phyloP scores from a whole-genome alignment of 1,140 invertebrate species.

The Caerostris darwini region DNA sequence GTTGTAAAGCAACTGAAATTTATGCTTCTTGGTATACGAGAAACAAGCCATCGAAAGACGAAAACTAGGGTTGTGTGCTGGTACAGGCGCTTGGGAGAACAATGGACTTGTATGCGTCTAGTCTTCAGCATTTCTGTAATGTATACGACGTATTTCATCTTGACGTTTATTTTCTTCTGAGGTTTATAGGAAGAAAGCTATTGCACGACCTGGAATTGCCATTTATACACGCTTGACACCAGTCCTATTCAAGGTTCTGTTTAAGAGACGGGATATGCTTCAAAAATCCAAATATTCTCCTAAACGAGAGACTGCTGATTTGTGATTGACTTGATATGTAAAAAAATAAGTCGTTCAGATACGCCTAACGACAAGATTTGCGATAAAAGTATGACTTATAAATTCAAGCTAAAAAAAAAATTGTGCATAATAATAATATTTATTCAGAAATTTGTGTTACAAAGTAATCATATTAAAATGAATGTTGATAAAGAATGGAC shows the following conservation, averaged over 20 bases:
- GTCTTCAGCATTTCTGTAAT: background rate
- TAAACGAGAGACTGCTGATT: no score
- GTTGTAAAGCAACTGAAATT: slow-evolving; percentile 56
- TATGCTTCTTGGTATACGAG: slow-evolving; percentile 12
- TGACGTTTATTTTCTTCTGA: slow-evolving; percentile 9
- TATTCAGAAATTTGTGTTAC: no score
- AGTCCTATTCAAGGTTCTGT: background rate
- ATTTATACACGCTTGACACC: background rate
- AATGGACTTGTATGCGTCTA: slow-evolving; percentile 42
- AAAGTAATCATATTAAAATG: no score
- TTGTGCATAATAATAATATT: no score
- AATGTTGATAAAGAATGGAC: no score
- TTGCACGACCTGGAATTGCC: background rate
- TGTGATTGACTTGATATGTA: no score
- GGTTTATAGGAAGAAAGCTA: background rate
- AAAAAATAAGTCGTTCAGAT: no score
- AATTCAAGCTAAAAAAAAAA: no score
- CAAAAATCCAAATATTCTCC: no score
- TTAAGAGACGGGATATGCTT: background rate
- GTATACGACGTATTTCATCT: background rate
- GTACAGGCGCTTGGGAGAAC: slow-evolving; percentile 10
- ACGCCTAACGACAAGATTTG: no score
- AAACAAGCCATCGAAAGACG: background rate
- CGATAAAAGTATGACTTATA: no score
- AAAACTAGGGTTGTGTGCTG: background rate